Percentiles rank a stretch among this genome's conserved stretches.
phyloP scores from a whole-genome alignment of 2,113 vertebrate genomes.

The Pachypanchax playfairii region DNA sequence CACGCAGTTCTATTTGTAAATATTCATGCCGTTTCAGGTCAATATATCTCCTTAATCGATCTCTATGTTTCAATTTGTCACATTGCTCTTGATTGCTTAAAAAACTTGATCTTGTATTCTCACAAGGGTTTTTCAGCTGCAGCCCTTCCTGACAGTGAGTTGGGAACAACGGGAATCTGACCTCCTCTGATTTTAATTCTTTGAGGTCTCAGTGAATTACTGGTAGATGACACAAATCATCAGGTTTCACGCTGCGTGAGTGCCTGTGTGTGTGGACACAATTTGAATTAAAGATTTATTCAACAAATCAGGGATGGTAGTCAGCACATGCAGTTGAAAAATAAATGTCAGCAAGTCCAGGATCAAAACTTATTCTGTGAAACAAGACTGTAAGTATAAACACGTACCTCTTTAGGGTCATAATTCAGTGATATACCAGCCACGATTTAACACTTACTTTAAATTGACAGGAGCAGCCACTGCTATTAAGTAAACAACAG shows the following conservation, averaged over 20 bases:
- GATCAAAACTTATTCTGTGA: constrained; percentile 20
- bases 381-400: constrained; percentile 8
- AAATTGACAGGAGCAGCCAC: no score
- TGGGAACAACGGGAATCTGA: constrained; percentile 7
- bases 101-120: neutral
- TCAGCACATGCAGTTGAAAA: constrained; percentile 23
- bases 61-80: neutral
- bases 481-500: no score
- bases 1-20: constrained; percentile 5
- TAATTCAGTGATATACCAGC: no score
- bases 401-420: neutral
- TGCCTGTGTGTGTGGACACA: neutral
- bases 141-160: neutral
- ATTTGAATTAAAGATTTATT: constrained; percentile 4
- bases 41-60: neutral
- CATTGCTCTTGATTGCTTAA: neutral
- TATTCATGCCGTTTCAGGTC: neutral
- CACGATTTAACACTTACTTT: neutral
- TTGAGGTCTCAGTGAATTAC: neutral
- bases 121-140: constrained; percentile 18
- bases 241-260: neutral
- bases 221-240: constrained; percentile 3
- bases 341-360: constrained; percentile 25
- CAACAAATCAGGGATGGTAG: neutral
- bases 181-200: constrained; percentile 18